Base-by-base conservation (phyloP, 2,113 vertebrate species). In the Phoenicopterus ruber region DNA sequence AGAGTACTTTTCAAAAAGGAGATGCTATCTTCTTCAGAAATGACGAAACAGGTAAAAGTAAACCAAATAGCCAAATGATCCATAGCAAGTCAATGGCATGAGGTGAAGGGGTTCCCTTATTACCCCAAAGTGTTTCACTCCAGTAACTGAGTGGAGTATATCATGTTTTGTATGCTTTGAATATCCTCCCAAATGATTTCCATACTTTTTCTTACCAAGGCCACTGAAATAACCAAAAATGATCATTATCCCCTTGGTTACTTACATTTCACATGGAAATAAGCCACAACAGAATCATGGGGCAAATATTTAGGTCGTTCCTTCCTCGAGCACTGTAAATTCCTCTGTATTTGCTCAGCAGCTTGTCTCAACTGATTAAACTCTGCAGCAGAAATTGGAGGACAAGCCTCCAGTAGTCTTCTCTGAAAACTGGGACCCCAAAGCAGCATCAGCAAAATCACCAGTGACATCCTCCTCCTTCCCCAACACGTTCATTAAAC, bases 291-390 rank as follows among this genome's bases (percentile, higher is more conserved):
- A 79, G 36, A 63, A 94, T 77, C 70, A 38, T 1, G 46, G 90
- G 59, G 63, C 77, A 95, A 49, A 8, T 90, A 92, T 63, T 92
- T 44, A 93, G 87, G 85, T 79, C 66, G 3, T 50, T 63, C 73
- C 71, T 88, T 85, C 54, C 66, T 72, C 22, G 4, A 82, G 74
- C 62, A 25, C 92, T 80, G 49, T 47, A 32, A 91, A 83, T 70
- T 76, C 28, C 66, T 96, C 91, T 95, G 94, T 92, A 3, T 90
- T 96, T 96, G 96, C 86, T 94, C 96, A 96, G 70, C 92, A 94
- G 74, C 76, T 74, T 93, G 92, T 95, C 95, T 59, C 66, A 72
- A n/a, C 38, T 19, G 38, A 96, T 96, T 91, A 96, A 89, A 63
- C 5, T 87, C 71, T 20, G 31, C 42, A 31, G 74, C 70, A 90